Conservation (phyloP, 2,797 vertebrate species). For the Catamblyrhynchus diadema region DNA sequence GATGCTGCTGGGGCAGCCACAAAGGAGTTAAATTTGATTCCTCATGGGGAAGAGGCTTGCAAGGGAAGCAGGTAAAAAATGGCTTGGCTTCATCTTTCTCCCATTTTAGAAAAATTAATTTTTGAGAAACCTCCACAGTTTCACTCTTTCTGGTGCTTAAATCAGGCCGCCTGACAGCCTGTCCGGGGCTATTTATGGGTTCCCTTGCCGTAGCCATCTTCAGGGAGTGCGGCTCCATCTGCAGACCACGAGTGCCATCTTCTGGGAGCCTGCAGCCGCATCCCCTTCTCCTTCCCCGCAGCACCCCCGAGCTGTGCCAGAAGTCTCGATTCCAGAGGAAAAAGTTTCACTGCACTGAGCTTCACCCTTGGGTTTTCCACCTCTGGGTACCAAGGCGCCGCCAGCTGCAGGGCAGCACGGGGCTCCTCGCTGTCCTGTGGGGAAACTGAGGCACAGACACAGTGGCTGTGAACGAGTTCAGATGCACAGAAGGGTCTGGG, state of each 20-base stretch:
- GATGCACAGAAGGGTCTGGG: not conserved
- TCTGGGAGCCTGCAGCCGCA: not conserved
- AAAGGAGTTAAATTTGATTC: not conserved
- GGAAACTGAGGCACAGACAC: not conserved
- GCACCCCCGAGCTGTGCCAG: not conserved
- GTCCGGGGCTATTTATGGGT: conserved; percentile 28
- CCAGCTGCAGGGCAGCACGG: not conserved
- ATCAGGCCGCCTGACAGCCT: conserved; percentile 30
- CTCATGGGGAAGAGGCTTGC: not conserved
- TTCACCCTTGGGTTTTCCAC: not conserved
- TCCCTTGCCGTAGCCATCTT: not conserved
- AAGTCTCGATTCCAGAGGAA: not conserved
- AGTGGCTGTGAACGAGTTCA: accelerated
- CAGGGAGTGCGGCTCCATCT: not conserved
- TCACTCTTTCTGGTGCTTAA: conserved; percentile 57
- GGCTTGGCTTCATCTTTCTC: conserved; percentile 42
- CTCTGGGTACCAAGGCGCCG: accelerated
- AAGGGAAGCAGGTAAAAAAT: not conserved
- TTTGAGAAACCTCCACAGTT: conserved; percentile 50
- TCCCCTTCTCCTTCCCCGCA: not conserved
- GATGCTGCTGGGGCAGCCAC: not conserved
- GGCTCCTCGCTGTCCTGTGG: not conserved
- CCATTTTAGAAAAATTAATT: conserved; percentile 60
- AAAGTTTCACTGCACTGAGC: not conserved
- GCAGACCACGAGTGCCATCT: conserved; percentile 63